phyloP scores from a whole-genome alignment of 2,113 vertebrate species.

The Elachura formosa region DNA sequence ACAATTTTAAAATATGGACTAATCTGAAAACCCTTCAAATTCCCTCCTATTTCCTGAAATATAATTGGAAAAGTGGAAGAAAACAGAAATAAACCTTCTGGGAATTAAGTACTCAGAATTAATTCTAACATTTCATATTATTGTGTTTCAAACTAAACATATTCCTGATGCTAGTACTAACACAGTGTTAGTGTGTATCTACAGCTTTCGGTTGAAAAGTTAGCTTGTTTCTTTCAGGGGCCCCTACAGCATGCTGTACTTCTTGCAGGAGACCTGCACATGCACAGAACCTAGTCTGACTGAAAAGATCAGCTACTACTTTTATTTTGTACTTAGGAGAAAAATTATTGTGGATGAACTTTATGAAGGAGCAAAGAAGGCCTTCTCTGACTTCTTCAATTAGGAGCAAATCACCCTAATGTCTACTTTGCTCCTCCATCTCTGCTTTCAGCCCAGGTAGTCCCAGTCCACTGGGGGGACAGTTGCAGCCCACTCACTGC shows the following conservation, averaged over 20 bases:
- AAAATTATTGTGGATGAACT: fast-evolving
- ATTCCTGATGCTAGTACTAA: not conserved
- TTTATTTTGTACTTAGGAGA: not conserved
- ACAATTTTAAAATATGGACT: not conserved
- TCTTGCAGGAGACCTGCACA: not conserved
- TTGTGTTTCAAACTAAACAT: not conserved
- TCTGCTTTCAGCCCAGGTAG: not conserved
- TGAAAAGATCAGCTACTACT: not conserved
- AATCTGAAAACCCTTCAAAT: not conserved
- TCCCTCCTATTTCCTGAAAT: not conserved
- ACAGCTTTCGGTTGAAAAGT: not conserved
- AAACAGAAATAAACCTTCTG: not conserved
- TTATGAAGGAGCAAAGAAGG: fast-evolving
- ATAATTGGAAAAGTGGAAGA: not conserved
- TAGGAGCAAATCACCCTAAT: not conserved
- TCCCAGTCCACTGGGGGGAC: not conserved
- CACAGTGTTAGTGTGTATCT: not conserved
- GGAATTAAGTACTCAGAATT: not conserved
- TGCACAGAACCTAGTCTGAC: fast-evolving
- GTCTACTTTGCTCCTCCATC: not conserved
- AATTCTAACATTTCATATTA: not conserved
- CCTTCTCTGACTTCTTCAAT: not conserved
- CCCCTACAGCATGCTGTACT: not conserved
- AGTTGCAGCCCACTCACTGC: not conserved
- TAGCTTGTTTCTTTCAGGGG: not conserved